Base-by-base conservation (phyloP, 92 coral and sea anemone genomes). In the Zoanthus gigantus region DNA sequence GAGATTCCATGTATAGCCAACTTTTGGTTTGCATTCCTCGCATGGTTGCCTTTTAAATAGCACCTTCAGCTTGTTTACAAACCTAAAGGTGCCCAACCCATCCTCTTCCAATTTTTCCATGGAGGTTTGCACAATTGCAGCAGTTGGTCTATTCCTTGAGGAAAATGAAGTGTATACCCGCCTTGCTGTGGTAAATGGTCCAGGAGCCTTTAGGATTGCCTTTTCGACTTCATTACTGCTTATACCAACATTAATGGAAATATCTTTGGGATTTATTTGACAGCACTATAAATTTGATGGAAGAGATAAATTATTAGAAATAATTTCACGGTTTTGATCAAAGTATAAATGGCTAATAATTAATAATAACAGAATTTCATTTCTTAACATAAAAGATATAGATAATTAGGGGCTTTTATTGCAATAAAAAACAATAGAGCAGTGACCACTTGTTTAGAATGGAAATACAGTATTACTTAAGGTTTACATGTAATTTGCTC, bases 1-100 rank as follows among this genome's bases (percentile, higher is more conserved):
- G 88, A 89, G 66, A 89, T 89, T 57, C 84, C 84, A 89, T 89
- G 76, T 16, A 37, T 76, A 69, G 88, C 91, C 91, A 83, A 71
- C 47, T 83, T 83, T 72, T 54, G 82, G 82, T 63, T 67, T 78
- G 47, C 82, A 72, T 54, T 71, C 88, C 57, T 52, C 78, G 8
- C 50, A 46, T 68, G 91, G 88, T 60, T 61, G 54, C 67, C 65
- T 73, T 75, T 88, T 88, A 82, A 69, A 88, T 37, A 82, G 58
- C 82, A 82, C 74, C 72, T 80, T 66, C 45, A 88, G 72, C 82
- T 74, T 88, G 82, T 88, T 69, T 37, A 71, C 77, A 31, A 74
- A 48, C 84, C 75, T 82, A 76, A 82, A 82, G 75, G 76, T 82
- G 60, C 91, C 91, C 80, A 74, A 63, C 53, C 88, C 88, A 79